Conservation (phyloP, 2,888 invertebrate genomes). For the Invenusta paracnida region DNA sequence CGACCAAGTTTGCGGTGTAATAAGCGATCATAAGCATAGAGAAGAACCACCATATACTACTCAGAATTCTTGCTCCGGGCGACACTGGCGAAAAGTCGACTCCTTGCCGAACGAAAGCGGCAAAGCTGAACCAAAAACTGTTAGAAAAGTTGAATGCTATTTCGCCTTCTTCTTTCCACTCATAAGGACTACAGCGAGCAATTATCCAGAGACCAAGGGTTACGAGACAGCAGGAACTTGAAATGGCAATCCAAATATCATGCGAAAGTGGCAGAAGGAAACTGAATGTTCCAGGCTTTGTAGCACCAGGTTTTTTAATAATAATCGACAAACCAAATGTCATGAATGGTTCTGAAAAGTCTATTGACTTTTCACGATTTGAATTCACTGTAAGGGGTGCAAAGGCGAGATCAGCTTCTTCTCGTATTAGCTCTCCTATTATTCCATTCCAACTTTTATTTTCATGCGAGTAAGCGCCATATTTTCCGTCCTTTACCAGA, state of each 20-base stretch:
- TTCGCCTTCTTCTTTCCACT: slow-evolving; percentile 44
- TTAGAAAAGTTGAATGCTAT: slow-evolving; percentile 40
- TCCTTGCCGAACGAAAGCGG: slow-evolving; percentile 46
- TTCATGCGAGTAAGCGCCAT: slow-evolving; percentile 67
- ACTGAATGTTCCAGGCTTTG: slow-evolving; percentile 45
- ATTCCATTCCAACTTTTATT: slow-evolving; percentile 76
- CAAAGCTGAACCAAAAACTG: slow-evolving; percentile 45
- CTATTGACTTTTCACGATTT: slow-evolving; percentile 41
- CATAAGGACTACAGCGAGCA: slow-evolving; percentile 41
- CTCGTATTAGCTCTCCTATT: slow-evolving; percentile 65
- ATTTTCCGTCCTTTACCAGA: slow-evolving; percentile 77
- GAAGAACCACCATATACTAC: slow-evolving; percentile 96
- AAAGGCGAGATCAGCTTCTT: slow-evolving; percentile 42
- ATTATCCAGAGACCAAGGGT: slow-evolving; percentile 35
- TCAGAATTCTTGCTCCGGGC: slow-evolving; percentile 61
- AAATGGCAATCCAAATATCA: slow-evolving; percentile 43
- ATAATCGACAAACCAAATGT: slow-evolving; percentile 46
- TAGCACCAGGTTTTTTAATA: slow-evolving; percentile 45
- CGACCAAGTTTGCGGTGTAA: slow-evolving; percentile 85
- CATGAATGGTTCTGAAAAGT: slow-evolving; percentile 47
- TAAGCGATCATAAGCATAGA: slow-evolving; percentile 88
- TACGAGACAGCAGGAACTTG: slow-evolving; percentile 35
- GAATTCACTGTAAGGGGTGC: slow-evolving; percentile 45
- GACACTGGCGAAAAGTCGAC: slow-evolving; percentile 43
- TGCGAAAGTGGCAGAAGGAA: slow-evolving; percentile 42